A percentile compares a stretch with the other conserved stretches of the same genome.
These are phyloP conservation scores for Apotomis turbidana DNA, from an alignment of 2,888 invertebrate genomes.

Conservation along the genomic window DNA sequence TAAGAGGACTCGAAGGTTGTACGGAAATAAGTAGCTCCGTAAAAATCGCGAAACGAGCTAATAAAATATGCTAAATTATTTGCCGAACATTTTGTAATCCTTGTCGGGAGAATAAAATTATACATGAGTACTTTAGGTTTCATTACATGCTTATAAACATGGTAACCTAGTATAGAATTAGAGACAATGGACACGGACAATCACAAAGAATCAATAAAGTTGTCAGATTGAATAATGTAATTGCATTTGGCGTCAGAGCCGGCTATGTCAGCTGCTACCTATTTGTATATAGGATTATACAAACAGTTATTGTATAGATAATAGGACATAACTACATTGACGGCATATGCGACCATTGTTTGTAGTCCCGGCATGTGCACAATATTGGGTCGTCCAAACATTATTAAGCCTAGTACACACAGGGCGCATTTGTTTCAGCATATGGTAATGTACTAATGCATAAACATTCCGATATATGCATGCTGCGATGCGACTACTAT, in stretches of 20 bases:
- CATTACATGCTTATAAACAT: background rate
- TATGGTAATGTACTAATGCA: background rate
- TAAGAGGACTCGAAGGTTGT: slow-evolving; percentile 20
- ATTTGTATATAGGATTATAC: background rate
- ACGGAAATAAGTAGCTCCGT: slow-evolving; percentile 5
- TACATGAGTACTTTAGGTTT: background rate
- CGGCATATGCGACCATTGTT: slow-evolving; percentile 57
- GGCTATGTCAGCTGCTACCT: background rate
- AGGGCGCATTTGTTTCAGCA: slow-evolving; percentile 8
- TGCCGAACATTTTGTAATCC: background rate
- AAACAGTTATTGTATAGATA: slow-evolving; percentile 11
- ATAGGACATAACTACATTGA: slow-evolving; percentile 40
- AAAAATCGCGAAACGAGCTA: slow-evolving; percentile 18
- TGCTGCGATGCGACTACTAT: background rate
- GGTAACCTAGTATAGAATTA: too few relatives aligned
- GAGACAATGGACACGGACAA: background rate
- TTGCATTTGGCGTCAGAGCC: background rate
- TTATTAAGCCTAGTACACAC: slow-evolving; percentile 50
- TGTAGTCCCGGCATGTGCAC: slow-evolving; percentile 52
- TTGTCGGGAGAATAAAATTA: background rate
- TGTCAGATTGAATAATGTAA: background rate
- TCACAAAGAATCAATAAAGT: background rate
- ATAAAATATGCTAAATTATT: slow-evolving; percentile 27
- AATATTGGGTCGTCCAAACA: slow-evolving; percentile 65
- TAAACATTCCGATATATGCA: slow-evolving; percentile 4